phyloP scores from a whole-genome alignment of 30 jellyfish, hydroid and myxozoan genomes.

The Turritopsis dohrnii region DNA sequence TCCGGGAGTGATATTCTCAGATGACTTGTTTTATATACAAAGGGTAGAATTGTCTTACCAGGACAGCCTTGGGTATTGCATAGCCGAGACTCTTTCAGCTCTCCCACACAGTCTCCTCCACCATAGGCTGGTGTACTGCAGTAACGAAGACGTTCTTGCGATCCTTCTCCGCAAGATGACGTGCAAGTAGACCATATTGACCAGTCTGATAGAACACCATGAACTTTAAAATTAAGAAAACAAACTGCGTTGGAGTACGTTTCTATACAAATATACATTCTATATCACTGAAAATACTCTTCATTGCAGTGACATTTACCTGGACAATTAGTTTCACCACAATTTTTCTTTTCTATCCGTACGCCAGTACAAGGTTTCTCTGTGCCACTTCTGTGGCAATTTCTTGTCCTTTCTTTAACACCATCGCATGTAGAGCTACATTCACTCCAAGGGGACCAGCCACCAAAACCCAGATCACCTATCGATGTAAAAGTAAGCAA shows the following conservation, averaged over 20 bases:
- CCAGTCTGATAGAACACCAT: slow-evolving; percentile 24
- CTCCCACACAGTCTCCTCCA: slow-evolving; percentile 7
- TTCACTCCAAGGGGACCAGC: slow-evolving; percentile 35
- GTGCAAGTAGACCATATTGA: slow-evolving; percentile 23
- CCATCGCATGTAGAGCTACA: slow-evolving; percentile 36
- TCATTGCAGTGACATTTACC: too few species aligned
- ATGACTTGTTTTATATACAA: too few species aligned
- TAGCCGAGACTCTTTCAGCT: not conserved
- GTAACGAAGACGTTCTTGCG: not conserved
- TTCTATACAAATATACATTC: too few species aligned
- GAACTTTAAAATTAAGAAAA: not conserved
- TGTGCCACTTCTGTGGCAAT: not conserved
- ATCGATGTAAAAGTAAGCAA: too few species aligned
- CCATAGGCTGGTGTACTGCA: slow-evolving; percentile 20
- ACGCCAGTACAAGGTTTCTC: slow-evolving; percentile 9
- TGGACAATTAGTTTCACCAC: slow-evolving; percentile 30
- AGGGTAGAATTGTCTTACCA: not conserved
- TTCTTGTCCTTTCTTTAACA: not conserved
- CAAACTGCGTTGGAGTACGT: too few species aligned
- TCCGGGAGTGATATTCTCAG: too few species aligned
- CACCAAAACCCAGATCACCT: slow-evolving; percentile 25
- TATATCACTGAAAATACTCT: too few species aligned
- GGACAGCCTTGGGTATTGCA: slow-evolving; percentile 7
- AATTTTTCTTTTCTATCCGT: not conserved
- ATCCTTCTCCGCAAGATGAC: slow-evolving; percentile 22